phyloP scores from a whole-genome alignment of 2,888 invertebrate species.

The Holacanthella duospinosa region DNA sequence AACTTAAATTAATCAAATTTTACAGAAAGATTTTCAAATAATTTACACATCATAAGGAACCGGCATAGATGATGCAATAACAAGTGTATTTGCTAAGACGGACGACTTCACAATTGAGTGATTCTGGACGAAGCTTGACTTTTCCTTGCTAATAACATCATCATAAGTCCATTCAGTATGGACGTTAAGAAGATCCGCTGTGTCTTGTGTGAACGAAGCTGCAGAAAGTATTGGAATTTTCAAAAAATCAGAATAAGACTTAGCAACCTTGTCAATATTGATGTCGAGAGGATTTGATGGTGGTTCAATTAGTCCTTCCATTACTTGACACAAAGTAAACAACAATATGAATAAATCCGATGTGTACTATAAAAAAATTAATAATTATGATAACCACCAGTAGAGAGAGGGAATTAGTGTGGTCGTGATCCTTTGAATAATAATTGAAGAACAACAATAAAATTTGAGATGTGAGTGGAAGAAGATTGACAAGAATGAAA shows the following conservation, averaged over 20 bases:
- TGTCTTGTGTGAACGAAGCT: neutral
- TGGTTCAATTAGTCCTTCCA: neutral
- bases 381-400: too few relatives aligned
- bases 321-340: neutral
- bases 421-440: too few relatives aligned
- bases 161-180: constrained; percentile 22
- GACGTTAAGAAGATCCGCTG: constrained; percentile 10
- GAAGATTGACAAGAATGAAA: too few relatives aligned
- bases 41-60: constrained; percentile 3
- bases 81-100: constrained; percentile 6
- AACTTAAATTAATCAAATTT: neutral
- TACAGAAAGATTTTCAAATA: neutral
- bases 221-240: neutral
- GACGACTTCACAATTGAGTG: constrained; percentile 21
- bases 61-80: neutral
- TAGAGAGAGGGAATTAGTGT: too few relatives aligned
- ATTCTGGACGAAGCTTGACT: constrained; percentile 12
- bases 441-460: too few relatives aligned
- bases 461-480: too few relatives aligned
- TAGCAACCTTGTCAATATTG: neutral
- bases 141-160: constrained; percentile 28
- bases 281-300: neutral
- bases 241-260: neutral
- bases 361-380: too few relatives aligned
- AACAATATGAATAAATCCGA: too few relatives aligned